Evolutionary conservation across 2,113 vertebrate species (phyloP).

Genomic region (Sebastes schlegelii): DNA sequence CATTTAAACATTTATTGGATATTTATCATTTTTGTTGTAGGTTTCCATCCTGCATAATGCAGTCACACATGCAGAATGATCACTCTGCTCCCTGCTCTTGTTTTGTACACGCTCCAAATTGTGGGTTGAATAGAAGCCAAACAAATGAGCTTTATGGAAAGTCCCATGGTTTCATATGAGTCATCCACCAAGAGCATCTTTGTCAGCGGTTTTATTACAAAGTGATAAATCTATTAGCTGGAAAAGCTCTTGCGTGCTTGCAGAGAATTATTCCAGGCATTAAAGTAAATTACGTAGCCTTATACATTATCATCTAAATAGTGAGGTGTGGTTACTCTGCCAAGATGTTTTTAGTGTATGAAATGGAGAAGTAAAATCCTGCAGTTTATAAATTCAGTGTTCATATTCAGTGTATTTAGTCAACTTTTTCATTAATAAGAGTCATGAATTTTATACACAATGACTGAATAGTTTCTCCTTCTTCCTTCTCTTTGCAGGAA

Average conservation of each 20-base stretch:
- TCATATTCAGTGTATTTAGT: too few species aligned
- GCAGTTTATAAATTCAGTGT: too few species aligned
- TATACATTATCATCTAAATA: neutral
- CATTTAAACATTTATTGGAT: neutral
- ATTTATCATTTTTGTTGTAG: neutral
- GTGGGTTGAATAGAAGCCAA: neutral
- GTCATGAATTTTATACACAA: too few species aligned
- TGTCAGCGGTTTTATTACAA: neutral
- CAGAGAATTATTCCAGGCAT: neutral
- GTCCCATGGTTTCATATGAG: neutral
- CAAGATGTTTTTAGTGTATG: neutral
- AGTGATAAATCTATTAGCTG: neutral
- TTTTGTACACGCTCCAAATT: neutral
- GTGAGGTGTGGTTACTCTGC: neutral
- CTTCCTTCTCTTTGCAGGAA: slow-evolving; percentile 83
- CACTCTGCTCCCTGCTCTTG: neutral
- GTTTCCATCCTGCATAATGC: neutral
- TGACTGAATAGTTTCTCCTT: too few species aligned
- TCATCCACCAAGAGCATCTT: neutral
- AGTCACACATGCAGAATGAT: neutral
- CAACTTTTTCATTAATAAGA: too few species aligned
- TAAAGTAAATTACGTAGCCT: neutral
- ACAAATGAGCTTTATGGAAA: neutral
- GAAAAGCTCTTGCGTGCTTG: neutral
- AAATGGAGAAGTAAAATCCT: too few species aligned